Base-by-base conservation (phyloP, 2,113 vertebrate genomes). In the Phalacrocorax pelagicus region DNA sequence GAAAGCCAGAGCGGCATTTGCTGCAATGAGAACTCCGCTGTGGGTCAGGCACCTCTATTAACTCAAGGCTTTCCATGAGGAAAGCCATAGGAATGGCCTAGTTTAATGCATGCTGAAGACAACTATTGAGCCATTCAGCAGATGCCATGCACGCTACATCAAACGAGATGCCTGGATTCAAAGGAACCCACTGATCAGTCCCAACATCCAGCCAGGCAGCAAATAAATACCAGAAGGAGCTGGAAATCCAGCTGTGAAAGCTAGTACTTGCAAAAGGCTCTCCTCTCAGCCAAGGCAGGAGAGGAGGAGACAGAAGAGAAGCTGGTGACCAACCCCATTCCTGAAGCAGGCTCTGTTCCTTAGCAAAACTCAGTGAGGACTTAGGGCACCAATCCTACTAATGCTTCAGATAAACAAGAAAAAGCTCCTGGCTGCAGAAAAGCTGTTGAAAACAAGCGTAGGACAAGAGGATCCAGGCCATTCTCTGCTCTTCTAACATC, bases 81-180 rank as follows among this genome's bases (percentile, higher is more conserved):
- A 94, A 11, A 93, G 47, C 36, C 11, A 10, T 12, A 46, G 94
- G 52, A 82, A 91, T 34, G 63, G 51, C 58, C 87, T 73, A 81
- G 22, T 86, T 93, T 83, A 93, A 77, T 32, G n/a, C 22, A 32
- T 18, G 54, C 70, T 77, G 47, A 72, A 90, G 49, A 58, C 36
- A 90, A 81, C 47, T 52, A 52, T 1, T 9, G 59, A 86, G 80
- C 82, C 1, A 1, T 63, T 88, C 69, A 34, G 52, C 32, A 80
- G 51, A 55, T 1, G 4, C 34, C 8, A n/a, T 1, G 1, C 36
- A 30, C 0, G 1, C 30, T 69, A 27, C 36, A 46, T n/a, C 61
- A 65, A 9, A 81, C 83, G 55, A 67, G 49, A 61, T 80, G 67
- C 51, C 63, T 51, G 14, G 40, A 81, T 90, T 88, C 70, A 77